Evolutionary conservation across 37 sponge, comb jelly and placozoan species (phyloP).

Genomic region (Bolinopsis microptera): DNA sequence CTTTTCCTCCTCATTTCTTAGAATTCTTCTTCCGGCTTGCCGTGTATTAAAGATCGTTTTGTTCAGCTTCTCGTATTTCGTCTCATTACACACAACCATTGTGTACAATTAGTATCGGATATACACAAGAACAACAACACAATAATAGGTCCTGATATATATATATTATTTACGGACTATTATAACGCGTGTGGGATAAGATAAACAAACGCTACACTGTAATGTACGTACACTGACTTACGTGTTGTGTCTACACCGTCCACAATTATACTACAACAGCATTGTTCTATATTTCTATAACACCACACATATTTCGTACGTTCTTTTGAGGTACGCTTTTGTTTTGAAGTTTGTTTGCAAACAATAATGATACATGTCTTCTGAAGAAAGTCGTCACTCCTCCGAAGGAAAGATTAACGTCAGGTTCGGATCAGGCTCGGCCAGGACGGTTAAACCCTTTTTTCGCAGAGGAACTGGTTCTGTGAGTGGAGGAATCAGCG

Average conservation of each 20-base stretch:
- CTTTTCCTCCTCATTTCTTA: not conserved
- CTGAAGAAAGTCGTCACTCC: not conserved
- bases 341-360: not conserved
- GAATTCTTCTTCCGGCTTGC: not conserved
- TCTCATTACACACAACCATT: not conserved
- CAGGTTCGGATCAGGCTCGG: not conserved
- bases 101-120: not conserved
- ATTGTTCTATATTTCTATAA: not conserved
- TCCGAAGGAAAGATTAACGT: not conserved
- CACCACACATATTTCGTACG: not conserved
- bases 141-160: not conserved
- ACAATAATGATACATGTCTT: not conserved
- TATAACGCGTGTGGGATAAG: not conserved
- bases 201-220: not conserved
- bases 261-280: not conserved
- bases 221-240: not conserved
- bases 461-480: not conserved
- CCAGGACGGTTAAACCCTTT: too few relatives aligned
- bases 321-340: not conserved
- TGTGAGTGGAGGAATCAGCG: not conserved
- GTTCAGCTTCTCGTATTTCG: not conserved
- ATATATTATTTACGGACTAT: not conserved
- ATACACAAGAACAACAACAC: not conserved
- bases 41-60: not conserved
- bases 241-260: not conserved